Conservation (phyloP, 92 coral and sea anemone species). For the Porites cylindrica region DNA sequence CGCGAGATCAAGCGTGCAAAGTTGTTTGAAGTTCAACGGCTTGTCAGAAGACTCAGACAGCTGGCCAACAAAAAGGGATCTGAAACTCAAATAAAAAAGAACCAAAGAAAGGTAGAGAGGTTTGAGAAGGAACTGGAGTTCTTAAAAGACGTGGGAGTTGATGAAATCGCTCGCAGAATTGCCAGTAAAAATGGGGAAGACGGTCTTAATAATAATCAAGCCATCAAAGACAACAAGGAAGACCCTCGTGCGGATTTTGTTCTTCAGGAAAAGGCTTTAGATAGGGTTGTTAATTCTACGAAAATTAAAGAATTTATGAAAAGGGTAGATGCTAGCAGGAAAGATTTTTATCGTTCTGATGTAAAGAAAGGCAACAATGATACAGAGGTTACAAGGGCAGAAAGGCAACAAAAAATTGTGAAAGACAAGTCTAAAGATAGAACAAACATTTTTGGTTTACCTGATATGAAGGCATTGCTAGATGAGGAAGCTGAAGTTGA, state of each 20-base stretch:
- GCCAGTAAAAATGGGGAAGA: not conserved
- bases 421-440: not conserved
- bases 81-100: constrained; percentile 76
- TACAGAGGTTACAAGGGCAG: not conserved
- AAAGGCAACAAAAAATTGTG: not conserved
- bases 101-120: constrained; percentile 75
- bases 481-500: not conserved
- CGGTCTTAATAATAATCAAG: not conserved
- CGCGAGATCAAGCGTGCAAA: constrained; percentile 81
- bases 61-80: constrained; percentile 82
- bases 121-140: constrained; percentile 75
- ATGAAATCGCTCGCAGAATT: constrained; percentile 35
- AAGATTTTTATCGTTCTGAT: not conserved
- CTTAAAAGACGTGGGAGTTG: constrained; percentile 66
- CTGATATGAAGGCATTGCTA: not conserved
- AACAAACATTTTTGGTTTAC: not conserved
- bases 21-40: constrained; percentile 80
- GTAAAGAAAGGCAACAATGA: not conserved
- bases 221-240: not conserved
- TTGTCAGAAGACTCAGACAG: constrained; percentile 77
- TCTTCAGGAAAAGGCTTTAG: constrained; percentile 29
- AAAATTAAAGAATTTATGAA: constrained; percentile 6
- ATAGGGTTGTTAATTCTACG: constrained; percentile 28
- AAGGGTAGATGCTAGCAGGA: constrained; percentile 3
- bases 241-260: constrained; percentile 16